Conservation (phyloP, 2,888 invertebrate genomes). For the Arrhopalites spinosus region DNA sequence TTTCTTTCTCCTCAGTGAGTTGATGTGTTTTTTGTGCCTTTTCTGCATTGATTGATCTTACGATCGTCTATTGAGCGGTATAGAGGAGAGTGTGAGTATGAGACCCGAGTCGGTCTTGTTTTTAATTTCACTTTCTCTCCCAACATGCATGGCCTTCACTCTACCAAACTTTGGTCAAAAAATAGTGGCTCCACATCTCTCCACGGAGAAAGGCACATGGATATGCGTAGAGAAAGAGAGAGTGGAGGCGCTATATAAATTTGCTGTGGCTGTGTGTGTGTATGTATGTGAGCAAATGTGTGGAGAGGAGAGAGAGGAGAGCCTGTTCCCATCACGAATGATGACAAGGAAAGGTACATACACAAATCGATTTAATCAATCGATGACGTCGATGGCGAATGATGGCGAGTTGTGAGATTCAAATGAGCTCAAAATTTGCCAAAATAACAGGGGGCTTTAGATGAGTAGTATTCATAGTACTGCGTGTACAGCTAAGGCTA, state of each 20-base stretch:
- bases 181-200: neutral
- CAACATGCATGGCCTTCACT: neutral
- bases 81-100: neutral
- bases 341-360: conserved; percentile 53
- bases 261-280: neutral
- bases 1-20: conserved; percentile 37
- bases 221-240: neutral
- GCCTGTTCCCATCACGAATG: neutral
- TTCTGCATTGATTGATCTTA: conserved; percentile 31
- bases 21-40: conserved; percentile 15
- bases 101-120: conserved; percentile 25
- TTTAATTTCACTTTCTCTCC: conserved; percentile 19
- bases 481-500: neutral
- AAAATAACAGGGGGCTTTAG: conserved; percentile 34
- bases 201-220: neutral
- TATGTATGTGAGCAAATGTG: neutral
- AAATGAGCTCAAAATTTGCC: conserved; percentile 38
- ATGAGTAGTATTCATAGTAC: conserved; percentile 18
- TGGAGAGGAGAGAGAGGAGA: too few relatives aligned
- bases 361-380: conserved; percentile 42
- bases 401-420: conserved; percentile 16
- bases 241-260: neutral
- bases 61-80: conserved; percentile 35
- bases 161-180: neutral
- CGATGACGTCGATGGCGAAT: conserved; percentile 49